A percentile compares a stretch with the other conserved stretches of the same genome.
Conservation (phyloP, 1,140 invertebrate genomes). For the Babylonia areolata region DNA sequence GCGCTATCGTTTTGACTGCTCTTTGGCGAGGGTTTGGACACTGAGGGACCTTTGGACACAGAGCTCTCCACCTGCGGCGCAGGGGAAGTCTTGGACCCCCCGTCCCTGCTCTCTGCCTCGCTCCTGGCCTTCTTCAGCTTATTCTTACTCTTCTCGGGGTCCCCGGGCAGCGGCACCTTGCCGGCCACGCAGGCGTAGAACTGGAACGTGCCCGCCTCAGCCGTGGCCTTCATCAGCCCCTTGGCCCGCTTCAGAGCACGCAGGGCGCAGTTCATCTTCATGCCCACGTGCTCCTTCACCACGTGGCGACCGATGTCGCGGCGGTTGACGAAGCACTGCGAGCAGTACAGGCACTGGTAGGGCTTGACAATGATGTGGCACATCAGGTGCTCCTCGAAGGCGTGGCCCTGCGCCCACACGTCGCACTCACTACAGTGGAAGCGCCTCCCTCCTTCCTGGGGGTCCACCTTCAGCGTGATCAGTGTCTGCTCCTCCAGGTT, state of each 20-base stretch:
- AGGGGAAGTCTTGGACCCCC: not conserved
- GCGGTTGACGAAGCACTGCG: conserved; percentile 51
- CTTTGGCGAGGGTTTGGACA: too few species aligned
- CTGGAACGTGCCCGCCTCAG: conserved; percentile 29
- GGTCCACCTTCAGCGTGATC: conserved; percentile 38
- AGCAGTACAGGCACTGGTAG: conserved; percentile 55
- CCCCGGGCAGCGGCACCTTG: conserved; percentile 46
- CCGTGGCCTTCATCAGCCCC: conserved; percentile 46
- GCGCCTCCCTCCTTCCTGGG: conserved; percentile 30
- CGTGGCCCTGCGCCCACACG: conserved; percentile 41
- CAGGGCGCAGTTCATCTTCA: conserved; percentile 55
- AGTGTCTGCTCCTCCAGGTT: conserved; percentile 42
- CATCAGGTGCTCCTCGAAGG: conserved; percentile 55
- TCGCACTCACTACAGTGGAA: conserved; percentile 49
- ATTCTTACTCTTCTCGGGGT: conserved; percentile 37
- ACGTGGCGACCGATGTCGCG: conserved; percentile 51
- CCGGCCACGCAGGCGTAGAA: conserved; percentile 49
- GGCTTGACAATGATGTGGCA: conserved; percentile 53
- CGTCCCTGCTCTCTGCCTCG: not conserved
- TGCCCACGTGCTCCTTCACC: conserved; percentile 43
- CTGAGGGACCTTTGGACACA: not conserved
- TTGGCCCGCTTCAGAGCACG: conserved; percentile 49
- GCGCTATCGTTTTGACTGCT: too few species aligned
- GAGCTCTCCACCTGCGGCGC: too few species aligned
- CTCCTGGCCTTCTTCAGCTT: conserved; percentile 14